phyloP scores from a whole-genome alignment of 2,113 vertebrate genomes.

The Calypte anna region DNA sequence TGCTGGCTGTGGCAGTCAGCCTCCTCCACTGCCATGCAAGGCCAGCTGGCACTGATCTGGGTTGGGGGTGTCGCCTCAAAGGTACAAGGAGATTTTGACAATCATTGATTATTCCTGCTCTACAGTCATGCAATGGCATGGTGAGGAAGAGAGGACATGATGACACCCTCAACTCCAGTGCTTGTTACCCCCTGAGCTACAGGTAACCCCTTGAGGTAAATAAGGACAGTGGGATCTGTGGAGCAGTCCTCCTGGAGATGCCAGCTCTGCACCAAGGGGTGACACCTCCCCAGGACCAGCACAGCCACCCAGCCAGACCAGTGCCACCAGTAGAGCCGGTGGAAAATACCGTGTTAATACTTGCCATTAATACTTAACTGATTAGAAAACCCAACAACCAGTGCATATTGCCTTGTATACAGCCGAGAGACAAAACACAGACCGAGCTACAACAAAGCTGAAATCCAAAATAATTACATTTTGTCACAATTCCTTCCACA shows the following conservation, averaged over 20 bases:
- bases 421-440: constrained; percentile 39
- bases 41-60: background rate
- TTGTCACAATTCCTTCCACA: constrained; percentile 80
- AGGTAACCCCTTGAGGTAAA: fast-evolving
- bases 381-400: background rate
- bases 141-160: fast-evolving
- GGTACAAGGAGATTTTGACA: background rate
- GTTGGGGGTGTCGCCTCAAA: background rate
- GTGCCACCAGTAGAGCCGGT: background rate
- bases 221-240: background rate
- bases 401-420: background rate
- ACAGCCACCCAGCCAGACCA: background rate
- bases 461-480: constrained; percentile 72
- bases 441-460: constrained; percentile 36
- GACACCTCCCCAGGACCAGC: background rate
- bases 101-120: fast-evolving
- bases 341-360: background rate
- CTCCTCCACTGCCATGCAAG: background rate
- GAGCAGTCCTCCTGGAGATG: fast-evolving
- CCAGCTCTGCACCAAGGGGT: fast-evolving
- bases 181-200: background rate
- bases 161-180: background rate
- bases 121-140: fast-evolving
- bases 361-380: background rate
- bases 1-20: background rate